Evolutionary conservation across 1,140 invertebrate species (phyloP), one percentile per base, ranked within the genome.

Genomic region (Micrasema minimum): DNA sequence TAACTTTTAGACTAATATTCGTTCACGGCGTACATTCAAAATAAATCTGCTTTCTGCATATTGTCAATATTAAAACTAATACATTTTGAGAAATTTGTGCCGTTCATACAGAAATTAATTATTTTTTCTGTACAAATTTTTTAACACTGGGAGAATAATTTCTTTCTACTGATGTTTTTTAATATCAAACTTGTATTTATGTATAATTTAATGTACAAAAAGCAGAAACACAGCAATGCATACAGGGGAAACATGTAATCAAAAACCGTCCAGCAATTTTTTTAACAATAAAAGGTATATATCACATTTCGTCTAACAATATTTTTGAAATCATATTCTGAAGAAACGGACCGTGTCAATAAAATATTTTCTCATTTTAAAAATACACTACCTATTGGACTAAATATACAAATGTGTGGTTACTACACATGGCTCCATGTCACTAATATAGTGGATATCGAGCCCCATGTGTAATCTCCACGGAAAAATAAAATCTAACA

Each of bases 371-470:
- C 26, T 55, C 26, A 66, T 46, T 69, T 59, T 61, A 35, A 18
- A 37, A 69, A 35, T 23, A 55, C 31, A 20, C 18, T 55, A 31
- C 22, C 51, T 55, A 55, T 23, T 23, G 18, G 61, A 48, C 43
- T 75, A 37, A 37, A 61, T 61, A 26, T 46, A 72, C 61, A 65
- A 55, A 50, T 31, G 18, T 31, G 65, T 69, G 68, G 66, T 51
- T 23, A 45, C 23, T 71, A 14, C 72, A 73, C 74, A 73, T 62
- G 74, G 71, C 71, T 66, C 69, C 71, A 75, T 73, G 74, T 75
- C 74, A 73, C 74, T 75, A 75, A 75, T 75, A 75, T 75, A 75
- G 74, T 73, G 74, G 74, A 75, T 71, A 75, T 75, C 71, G 72
- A 69, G 71, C 71, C 74, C 57, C 37, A 62, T 61, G 71, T 73